Evolutionary conservation across 2,113 vertebrate genomes (phyloP).

Genomic region (Aphyosemion australe): DNA sequence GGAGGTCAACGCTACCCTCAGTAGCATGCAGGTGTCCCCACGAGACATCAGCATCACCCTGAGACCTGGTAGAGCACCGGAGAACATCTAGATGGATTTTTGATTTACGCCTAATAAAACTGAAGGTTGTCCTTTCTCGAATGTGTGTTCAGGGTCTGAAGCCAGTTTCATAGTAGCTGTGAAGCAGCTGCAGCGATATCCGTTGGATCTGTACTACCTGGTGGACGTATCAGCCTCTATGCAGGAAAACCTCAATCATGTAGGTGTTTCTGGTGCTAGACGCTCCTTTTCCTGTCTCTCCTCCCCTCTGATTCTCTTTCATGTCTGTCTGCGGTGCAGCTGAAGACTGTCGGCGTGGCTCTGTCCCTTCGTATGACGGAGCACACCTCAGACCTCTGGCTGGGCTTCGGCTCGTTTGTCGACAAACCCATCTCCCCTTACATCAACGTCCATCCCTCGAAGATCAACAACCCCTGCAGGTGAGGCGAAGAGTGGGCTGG

Average conservation of each 20-base stretch:
- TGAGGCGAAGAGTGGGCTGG: slow-evolving; percentile 52
- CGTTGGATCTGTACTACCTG: slow-evolving; percentile 96
- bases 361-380: slow-evolving; percentile 90
- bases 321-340: slow-evolving; percentile 74
- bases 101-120: neutral
- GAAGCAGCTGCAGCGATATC: slow-evolving; percentile 89
- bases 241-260: slow-evolving; percentile 91
- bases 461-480: slow-evolving; percentile 97
- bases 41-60: slow-evolving; percentile 85
- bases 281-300: neutral
- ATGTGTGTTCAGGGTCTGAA: slow-evolving; percentile 80
- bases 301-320: neutral
- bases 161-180: slow-evolving; percentile 88
- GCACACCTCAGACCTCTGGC: slow-evolving; percentile 89
- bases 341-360: slow-evolving; percentile 90
- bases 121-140: neutral
- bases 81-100: neutral
- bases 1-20: slow-evolving; percentile 77
- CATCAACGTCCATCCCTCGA: slow-evolving; percentile 93
- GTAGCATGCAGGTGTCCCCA: slow-evolving; percentile 90
- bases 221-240: slow-evolving; percentile 98
- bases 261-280: slow-evolving; percentile 29
- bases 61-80: slow-evolving; percentile 82
- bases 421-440: slow-evolving; percentile 98
- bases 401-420: slow-evolving; percentile 97